Conservation (phyloP, 2,113 vertebrate genomes). For the Tenrec ecaudatus region DNA sequence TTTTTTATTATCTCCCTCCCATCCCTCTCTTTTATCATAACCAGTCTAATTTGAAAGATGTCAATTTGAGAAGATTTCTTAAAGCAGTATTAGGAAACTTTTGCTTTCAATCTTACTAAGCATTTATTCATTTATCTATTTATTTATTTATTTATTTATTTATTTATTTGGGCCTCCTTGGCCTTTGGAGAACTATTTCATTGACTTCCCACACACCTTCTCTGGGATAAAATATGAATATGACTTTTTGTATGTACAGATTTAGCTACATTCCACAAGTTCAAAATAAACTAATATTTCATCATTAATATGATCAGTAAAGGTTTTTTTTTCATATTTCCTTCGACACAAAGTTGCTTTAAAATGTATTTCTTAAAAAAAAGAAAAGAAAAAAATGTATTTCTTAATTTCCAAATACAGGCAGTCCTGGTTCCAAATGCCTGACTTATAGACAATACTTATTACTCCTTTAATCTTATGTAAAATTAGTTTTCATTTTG, state of each 20-base stretch:
- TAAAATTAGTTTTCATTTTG: no score
- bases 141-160: constrained; percentile 26
- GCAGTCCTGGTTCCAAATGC: no score
- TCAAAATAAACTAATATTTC: neutral
- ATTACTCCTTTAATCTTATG: no score
- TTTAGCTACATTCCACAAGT: neutral
- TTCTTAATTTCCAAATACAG: constrained; percentile 16
- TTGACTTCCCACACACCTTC: neutral
- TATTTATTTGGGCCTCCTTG: constrained; percentile 2
- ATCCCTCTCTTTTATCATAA: neutral
- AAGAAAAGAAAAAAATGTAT: no score
- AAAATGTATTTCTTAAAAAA: neutral
- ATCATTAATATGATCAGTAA: neutral
- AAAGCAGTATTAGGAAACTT: neutral
- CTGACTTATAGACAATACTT: no score
- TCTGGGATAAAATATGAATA: neutral
- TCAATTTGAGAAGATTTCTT: neutral
- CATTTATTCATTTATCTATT: constrained; percentile 29
- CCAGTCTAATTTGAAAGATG: neutral
- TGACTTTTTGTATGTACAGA: neutral
- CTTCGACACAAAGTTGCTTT: neutral
- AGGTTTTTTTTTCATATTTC: neutral
- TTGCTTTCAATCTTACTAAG: no score
- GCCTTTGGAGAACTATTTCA: neutral
- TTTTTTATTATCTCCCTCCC: neutral